phyloP scores from a whole-genome alignment of 2,888 invertebrate genomes.

The Trichopoda pennipes region DNA sequence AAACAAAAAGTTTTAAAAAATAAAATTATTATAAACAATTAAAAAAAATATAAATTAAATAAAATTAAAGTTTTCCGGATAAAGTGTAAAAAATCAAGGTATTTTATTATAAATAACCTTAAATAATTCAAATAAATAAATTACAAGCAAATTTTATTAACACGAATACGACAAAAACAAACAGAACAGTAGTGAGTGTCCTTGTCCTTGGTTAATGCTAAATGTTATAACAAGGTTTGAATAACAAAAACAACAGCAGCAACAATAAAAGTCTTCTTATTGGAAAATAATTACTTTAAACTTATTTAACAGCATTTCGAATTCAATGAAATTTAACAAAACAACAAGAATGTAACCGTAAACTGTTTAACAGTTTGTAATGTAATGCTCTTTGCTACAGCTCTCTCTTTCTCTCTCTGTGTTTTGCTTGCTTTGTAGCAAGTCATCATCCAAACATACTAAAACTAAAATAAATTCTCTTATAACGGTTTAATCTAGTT shows the following conservation, averaged over 20 bases:
- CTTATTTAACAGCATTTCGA: constrained; percentile 14
- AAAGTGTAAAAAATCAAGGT: constrained; percentile 18
- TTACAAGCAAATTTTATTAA: neutral
- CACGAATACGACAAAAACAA: constrained; percentile 7
- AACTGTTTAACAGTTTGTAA: constrained; percentile 2
- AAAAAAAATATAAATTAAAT: too few species aligned
- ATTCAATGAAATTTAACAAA: constrained; percentile 24
- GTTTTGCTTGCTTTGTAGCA: neutral
- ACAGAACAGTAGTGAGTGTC: constrained; percentile 42
- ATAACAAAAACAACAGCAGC: constrained; percentile 5
- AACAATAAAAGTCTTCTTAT: constrained; percentile 65
- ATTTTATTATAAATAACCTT: neutral
- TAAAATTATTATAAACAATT: neutral
- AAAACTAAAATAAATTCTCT: constrained; percentile 8
- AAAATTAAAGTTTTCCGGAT: too few species aligned
- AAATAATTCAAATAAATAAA: constrained; percentile 4
- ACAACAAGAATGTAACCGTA: neutral
- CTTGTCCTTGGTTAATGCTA: constrained; percentile 67
- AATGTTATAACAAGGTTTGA: constrained; percentile 65
- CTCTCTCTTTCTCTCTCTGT: neutral
- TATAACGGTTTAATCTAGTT: constrained; percentile 34
- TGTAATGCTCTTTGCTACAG: neutral
- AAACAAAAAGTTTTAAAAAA: neutral
- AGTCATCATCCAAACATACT: neutral
- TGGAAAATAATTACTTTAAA: constrained; percentile 28